phyloP scores from a whole-genome alignment of 2,797 vertebrate species.

The Psittacula derbiana region DNA sequence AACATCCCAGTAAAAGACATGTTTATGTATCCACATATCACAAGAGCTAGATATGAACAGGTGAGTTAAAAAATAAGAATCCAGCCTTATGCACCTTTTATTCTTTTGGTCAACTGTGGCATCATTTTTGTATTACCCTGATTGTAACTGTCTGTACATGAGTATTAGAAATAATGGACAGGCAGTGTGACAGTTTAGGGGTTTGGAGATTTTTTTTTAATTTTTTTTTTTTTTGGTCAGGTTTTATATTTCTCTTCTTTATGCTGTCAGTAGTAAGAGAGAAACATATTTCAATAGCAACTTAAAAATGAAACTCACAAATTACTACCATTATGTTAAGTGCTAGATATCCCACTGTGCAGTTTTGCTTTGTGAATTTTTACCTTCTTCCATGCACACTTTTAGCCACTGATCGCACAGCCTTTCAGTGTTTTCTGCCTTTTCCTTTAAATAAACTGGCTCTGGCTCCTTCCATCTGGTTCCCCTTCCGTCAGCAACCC shows the following conservation, averaged over 20 bases:
- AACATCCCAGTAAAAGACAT: conserved; percentile 25
- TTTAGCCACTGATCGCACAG: conserved; percentile 87
- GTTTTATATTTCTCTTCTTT: conserved; percentile 70
- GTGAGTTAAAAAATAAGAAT: conserved; percentile 34
- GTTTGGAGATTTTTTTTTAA: background rate
- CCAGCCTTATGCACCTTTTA: conserved; percentile 30
- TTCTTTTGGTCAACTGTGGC: conserved; percentile 20
- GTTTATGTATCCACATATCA: conserved; percentile 12
- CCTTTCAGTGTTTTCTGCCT: conserved; percentile 90
- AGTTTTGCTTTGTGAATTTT: conserved; percentile 86
- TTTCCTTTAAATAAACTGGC: conserved; percentile 99
- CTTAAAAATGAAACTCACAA: conserved; percentile 80
- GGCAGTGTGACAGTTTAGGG: background rate
- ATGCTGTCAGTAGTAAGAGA: conserved; percentile 70
- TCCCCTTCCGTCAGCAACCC: conserved; percentile 99
- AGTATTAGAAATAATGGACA: conserved; percentile 69
- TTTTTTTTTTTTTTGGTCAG: conserved; percentile 37
- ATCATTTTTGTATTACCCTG: conserved; percentile 55
- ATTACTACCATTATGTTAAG: conserved; percentile 83
- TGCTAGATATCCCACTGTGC: conserved; percentile 80
- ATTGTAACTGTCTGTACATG: conserved; percentile 40
- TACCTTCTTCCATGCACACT: conserved; percentile 83
- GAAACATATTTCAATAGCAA: conserved; percentile 78
- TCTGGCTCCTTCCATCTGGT: conserved; percentile 99
- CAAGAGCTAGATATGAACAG: conserved; percentile 18